A percentile compares a stretch with the other conserved stretches of the same genome.
These are phyloP conservation scores for Epinotia ramella DNA, from an alignment of 2,888 invertebrate genomes.

Conservation along the genomic window DNA sequence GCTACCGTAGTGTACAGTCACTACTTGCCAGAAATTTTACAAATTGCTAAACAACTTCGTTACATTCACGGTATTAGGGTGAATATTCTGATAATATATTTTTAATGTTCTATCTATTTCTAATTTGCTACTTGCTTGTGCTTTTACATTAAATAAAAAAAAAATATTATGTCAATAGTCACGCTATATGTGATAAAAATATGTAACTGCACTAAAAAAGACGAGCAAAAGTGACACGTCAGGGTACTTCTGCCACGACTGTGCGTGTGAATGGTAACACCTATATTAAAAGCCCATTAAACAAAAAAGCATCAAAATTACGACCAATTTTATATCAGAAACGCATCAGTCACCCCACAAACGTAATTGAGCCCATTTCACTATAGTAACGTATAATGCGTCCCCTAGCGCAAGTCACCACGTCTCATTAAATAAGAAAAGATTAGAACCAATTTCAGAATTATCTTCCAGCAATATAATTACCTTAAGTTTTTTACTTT, in stretches of 20 bases:
- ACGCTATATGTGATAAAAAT: not conserved
- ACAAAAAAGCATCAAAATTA: slow-evolving; percentile 48
- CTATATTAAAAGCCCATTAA: slow-evolving; percentile 50
- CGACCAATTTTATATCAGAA: slow-evolving; percentile 41
- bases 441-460: slow-evolving; percentile 24
- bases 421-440: slow-evolving; percentile 11
- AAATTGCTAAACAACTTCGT: too few relatives aligned
- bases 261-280: slow-evolving; percentile 24
- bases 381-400: slow-evolving; percentile 18
- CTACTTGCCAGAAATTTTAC: too few relatives aligned
- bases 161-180: not conserved
- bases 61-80: too few relatives aligned
- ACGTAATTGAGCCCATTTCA: slow-evolving; percentile 42
- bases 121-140: too few relatives aligned
- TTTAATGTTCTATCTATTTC: too few relatives aligned
- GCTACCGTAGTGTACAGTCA: too few relatives aligned
- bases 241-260: not conserved
- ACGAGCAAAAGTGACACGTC: not conserved
- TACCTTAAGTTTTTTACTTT: slow-evolving; percentile 58
- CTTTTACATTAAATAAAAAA: not conserved
- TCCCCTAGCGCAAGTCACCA: slow-evolving; percentile 2
- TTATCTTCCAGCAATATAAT: slow-evolving; percentile 58
- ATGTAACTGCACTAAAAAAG: slow-evolving; percentile 4
- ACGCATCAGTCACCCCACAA: slow-evolving; percentile 43
- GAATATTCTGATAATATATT: too few relatives aligned